Base-by-base conservation (phyloP, 2,113 vertebrate genomes). In the Ageneiosus marmoratus region DNA sequence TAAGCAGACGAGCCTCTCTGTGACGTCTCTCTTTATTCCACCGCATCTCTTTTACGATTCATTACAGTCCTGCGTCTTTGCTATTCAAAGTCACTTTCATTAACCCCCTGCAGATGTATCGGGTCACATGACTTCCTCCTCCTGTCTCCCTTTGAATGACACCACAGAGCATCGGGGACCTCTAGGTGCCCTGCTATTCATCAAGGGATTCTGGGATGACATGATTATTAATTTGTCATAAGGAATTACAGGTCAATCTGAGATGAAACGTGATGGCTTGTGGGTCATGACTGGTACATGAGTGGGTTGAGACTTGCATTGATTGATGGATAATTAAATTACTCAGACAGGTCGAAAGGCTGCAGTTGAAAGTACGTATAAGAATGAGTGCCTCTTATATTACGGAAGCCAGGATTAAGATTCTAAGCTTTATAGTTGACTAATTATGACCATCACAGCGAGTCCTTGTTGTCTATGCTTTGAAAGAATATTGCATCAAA, bases 171-270 rank as follows among this genome's bases (percentile, higher is more conserved):
- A 13, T 29, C 58, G 6, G 46, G n/a, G 24, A 16, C 24, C 44
- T 76, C 60, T 11, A 63, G 44, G 55, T 60, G n/a, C 11, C 41
- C 56, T 37, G 29, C 27, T 53, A 37, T 77, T 27, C 16, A 15
- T 75, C 44, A 50, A 75, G 29, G 29, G 81, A 75, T 74, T 51
- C 12, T 6, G 15, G n/a, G 46, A 58, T 63, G 56, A 51, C 50
- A 55, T 46, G 74, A 69, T 83, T 77, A 77, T 69, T 67, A 67
- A 69, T 77, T 83, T 69, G 34, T 74, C 16, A 29, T 32, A 46
- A 56, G 11, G 41, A 62, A 67, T 77, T 46, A 67, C 24, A 69
- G n/a, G 48, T 69, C 60, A 77, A 20, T n/a, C 22, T 41, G 62
- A 29, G n/a, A 65, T 69, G 73, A 63, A 63, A 51, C 24, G 8